Evolutionary conservation across 2,888 invertebrate genomes (phyloP).

Genomic region (Linnaemya vulpina): DNA sequence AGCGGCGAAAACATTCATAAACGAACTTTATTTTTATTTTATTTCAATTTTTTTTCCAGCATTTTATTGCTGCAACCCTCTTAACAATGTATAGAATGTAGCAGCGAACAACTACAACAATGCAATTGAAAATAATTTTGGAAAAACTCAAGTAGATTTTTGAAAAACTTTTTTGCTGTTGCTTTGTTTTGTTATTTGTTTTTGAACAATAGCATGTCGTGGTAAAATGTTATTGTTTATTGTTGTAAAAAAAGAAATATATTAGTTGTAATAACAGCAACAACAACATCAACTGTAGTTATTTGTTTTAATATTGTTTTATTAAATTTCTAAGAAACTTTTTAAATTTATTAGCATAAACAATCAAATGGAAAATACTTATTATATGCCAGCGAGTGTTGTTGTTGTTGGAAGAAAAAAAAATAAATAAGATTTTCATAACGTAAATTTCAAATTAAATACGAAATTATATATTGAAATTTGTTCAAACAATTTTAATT

Average conservation of each 20-base stretch:
- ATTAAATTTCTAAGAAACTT: conserved; percentile 52
- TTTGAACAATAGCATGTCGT: conserved; percentile 70
- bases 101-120: conserved; percentile 46
- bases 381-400: conserved; percentile 11
- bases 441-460: not conserved
- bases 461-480: conserved; percentile 10
- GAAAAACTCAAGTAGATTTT: conserved; percentile 45
- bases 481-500: conserved; percentile 49
- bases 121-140: conserved; percentile 54
- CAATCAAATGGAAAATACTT: conserved; percentile 15
- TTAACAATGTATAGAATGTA: conserved; percentile 48
- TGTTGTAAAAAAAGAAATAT: conserved; percentile 29
- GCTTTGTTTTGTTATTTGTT: conserved; percentile 21
- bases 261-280: conserved; percentile 22
- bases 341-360: conserved; percentile 37
- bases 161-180: not conserved
- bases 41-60: too few species aligned
- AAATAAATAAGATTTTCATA: too few species aligned
- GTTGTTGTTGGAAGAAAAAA: not conserved
- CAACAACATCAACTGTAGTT: conserved; percentile 3
- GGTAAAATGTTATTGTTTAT: conserved; percentile 66
- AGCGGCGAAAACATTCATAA: conserved; percentile 45
- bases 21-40: conserved; percentile 25
- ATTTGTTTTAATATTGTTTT: conserved; percentile 50
- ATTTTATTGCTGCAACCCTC: conserved; percentile 38